phyloP scores from a whole-genome alignment of 2,888 invertebrate species.

The Lithodes maja region DNA sequence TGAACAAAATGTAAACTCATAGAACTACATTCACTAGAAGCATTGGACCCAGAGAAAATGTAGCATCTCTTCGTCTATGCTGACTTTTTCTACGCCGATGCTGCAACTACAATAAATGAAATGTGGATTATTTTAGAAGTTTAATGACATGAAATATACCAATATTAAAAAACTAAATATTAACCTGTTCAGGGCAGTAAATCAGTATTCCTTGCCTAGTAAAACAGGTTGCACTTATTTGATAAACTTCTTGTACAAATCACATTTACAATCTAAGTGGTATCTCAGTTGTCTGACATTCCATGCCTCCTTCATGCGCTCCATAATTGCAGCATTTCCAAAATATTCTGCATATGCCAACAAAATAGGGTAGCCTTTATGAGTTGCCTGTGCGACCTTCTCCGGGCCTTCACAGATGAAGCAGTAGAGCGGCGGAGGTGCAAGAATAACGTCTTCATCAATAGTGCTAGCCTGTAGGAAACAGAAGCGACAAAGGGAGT shows the following conservation, averaged over 20 bases:
- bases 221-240: background rate
- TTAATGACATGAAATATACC: background rate
- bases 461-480: slow-evolving; percentile 14
- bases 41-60: slow-evolving; percentile 14
- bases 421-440: background rate
- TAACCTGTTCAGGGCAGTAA: slow-evolving; percentile 11
- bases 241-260: slow-evolving; percentile 35
- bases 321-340: slow-evolving; percentile 13
- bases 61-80: slow-evolving; percentile 9
- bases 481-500: background rate
- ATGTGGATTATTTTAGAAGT: slow-evolving; percentile 14
- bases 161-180: background rate
- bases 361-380: slow-evolving; percentile 18
- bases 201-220: slow-evolving; percentile 1
- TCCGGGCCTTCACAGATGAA: slow-evolving; percentile 13
- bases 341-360: slow-evolving; percentile 8
- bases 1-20: slow-evolving; percentile 33
- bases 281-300: slow-evolving; percentile 20
- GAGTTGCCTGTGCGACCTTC: slow-evolving; percentile 12
- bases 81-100: slow-evolving; percentile 21
- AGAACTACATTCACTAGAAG: slow-evolving; percentile 15
- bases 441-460: slow-evolving; percentile 14
- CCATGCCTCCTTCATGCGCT: slow-evolving; percentile 9
- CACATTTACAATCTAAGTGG: slow-evolving; percentile 20
- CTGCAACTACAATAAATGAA: slow-evolving; percentile 15